Percentiles rank a stretch among this genome's conserved stretches.
phyloP scores from a whole-genome alignment of 2,888 invertebrate genomes.

The Hipparchia sbordonii region DNA sequence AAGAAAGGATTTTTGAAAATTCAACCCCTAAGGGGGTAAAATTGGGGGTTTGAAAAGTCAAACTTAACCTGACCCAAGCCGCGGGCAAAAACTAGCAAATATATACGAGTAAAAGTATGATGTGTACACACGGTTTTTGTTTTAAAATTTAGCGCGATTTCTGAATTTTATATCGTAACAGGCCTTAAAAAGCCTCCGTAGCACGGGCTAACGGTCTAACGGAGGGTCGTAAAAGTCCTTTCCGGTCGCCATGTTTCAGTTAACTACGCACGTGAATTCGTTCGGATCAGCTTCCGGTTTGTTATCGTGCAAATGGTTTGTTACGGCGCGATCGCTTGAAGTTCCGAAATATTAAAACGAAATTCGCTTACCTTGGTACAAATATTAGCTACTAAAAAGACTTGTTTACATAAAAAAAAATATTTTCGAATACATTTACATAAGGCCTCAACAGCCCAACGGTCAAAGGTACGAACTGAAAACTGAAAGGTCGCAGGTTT shows the following conservation, averaged over 20 bases:
- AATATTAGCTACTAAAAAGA: not conserved
- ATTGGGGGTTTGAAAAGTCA: too few relatives aligned
- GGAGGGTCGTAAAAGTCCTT: conserved; percentile 54
- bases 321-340: conserved; percentile 31
- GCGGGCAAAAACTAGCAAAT: too few relatives aligned
- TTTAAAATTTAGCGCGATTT: conserved; percentile 41
- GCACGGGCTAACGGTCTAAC: conserved; percentile 32
- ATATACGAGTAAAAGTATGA: conserved; percentile 1
- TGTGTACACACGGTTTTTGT: not conserved
- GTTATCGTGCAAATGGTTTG: conserved; percentile 49
- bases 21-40: too few relatives aligned
- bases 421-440: not conserved
- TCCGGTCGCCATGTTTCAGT: conserved; percentile 70
- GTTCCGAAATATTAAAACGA: conserved; percentile 20
- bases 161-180: conserved; percentile 61
- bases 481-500: too few relatives aligned
- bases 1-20: too few relatives aligned
- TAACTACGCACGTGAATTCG: conserved; percentile 68
- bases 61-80: too few relatives aligned
- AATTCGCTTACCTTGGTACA: conserved; percentile 1
- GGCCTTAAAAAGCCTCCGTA: conserved; percentile 49
- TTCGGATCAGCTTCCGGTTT: conserved; percentile 66
- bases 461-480: too few relatives aligned
- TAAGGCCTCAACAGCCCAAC: not conserved
- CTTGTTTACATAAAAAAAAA: not conserved